A percentile compares a stretch with the other conserved stretches of the same genome.
phyloP scores from a whole-genome alignment of 2,888 invertebrate genomes.

The Diachrysia chrysitis region DNA sequence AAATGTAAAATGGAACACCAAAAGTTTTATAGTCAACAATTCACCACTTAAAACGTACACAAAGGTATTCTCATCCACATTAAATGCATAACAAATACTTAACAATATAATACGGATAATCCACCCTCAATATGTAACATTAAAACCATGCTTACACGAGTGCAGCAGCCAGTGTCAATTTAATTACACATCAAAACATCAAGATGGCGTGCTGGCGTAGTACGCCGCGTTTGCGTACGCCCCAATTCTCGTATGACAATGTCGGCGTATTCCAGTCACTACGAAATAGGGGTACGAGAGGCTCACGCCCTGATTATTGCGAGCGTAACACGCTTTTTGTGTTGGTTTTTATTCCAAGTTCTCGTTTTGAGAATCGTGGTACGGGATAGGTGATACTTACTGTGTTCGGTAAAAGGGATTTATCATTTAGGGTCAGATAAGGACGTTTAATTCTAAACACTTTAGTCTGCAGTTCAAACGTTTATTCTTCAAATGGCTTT shows the following conservation, averaged over 20 bases:
- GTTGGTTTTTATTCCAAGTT: slow-evolving; percentile 37
- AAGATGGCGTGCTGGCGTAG: slow-evolving; percentile 53
- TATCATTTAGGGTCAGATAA: background rate
- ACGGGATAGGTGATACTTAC: slow-evolving; percentile 29
- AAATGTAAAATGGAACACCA: background rate
- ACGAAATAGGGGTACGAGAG: slow-evolving; percentile 48
- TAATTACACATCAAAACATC: slow-evolving; percentile 61
- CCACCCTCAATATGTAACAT: slow-evolving; percentile 40
- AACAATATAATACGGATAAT: slow-evolving; percentile 38
- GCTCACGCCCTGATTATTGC: slow-evolving; percentile 62
- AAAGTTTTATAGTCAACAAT: background rate
- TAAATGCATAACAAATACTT: slow-evolving; percentile 17
- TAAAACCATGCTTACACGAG: slow-evolving; percentile 31
- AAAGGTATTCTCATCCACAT: slow-evolving; percentile 6
- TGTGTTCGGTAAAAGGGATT: slow-evolving; percentile 35
- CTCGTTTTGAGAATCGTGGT: slow-evolving; percentile 32
- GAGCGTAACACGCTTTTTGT: slow-evolving; percentile 54
- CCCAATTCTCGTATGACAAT: slow-evolving; percentile 61
- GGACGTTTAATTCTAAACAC: background rate
- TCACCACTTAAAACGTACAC: background rate
- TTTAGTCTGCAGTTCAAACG: background rate
- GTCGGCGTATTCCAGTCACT: slow-evolving; percentile 54
- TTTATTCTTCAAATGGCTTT: no score
- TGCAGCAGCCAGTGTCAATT: slow-evolving; percentile 56
- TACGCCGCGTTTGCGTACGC: slow-evolving; percentile 58